A percentile compares a stretch with the other conserved stretches of the same genome.
phyloP scores from a whole-genome alignment of 2,888 invertebrate genomes.

The Dusona sp. region DNA sequence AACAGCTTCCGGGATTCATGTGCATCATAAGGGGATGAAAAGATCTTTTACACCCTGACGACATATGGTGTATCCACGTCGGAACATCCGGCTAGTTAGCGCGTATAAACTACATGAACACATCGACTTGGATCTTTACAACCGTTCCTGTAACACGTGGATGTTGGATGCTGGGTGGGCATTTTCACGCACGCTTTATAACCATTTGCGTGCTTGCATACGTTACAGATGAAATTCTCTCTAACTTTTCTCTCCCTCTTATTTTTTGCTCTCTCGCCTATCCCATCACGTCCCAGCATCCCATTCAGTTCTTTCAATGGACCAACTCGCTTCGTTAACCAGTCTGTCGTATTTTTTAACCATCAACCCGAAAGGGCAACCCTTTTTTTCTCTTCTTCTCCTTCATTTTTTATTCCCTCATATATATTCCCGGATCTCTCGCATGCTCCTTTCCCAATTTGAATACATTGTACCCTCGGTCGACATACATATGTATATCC shows the following conservation, averaged over 20 bases:
- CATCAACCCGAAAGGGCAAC: constrained; percentile 82
- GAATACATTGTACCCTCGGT: constrained; percentile 84
- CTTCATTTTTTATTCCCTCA: constrained; percentile 58
- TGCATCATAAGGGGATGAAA: constrained; percentile 25
- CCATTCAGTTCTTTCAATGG: constrained; percentile 83
- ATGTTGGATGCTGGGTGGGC: constrained; percentile 28
- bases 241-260: constrained; percentile 16
- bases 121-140: constrained; percentile 46
- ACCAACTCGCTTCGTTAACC: constrained; percentile 85
- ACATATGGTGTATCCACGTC: constrained; percentile 72
- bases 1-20: constrained; percentile 27
- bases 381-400: constrained; percentile 75
- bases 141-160: constrained; percentile 17
- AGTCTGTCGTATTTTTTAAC: constrained; percentile 84
- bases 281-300: constrained; percentile 80
- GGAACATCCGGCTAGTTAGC: constrained; percentile 73
- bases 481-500: constrained; percentile 84
- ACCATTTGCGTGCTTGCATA: constrained; percentile 60
- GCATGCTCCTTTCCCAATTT: constrained; percentile 80
- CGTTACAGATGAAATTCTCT: constrained; percentile 56
- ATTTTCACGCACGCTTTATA: constrained; percentile 60
- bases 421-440: constrained; percentile 48
- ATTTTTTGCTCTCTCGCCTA: constrained; percentile 68
- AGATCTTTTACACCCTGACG: constrained; percentile 45
- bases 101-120: constrained; percentile 66